These are phyloP conservation scores for Botia almorhae DNA, from an alignment of 2,797 vertebrate species.

Conservation along the genomic window DNA sequence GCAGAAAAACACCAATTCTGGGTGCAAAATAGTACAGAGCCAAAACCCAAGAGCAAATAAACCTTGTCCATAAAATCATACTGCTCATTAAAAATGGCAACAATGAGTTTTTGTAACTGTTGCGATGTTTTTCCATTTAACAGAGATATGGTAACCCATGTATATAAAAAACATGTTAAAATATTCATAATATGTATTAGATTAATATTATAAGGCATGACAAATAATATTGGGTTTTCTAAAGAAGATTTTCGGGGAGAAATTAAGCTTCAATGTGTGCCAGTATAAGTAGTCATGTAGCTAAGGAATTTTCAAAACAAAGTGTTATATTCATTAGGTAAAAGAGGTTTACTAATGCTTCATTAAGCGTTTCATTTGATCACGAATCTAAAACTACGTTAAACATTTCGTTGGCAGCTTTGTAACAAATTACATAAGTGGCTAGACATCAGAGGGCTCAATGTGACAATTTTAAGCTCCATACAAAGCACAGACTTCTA, in stretches of 20 bases:
- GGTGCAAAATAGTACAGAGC: neutral
- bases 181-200: too few species aligned
- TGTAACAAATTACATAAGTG: conserved; percentile 21
- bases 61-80: neutral
- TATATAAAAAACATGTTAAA: too few species aligned
- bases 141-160: too few species aligned
- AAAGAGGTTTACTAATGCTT: conserved; percentile 42
- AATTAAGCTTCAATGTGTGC: conserved; percentile 7
- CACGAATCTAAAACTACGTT: conserved; percentile 22
- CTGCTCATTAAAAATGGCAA: too few species aligned
- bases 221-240: neutral
- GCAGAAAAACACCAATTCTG: neutral
- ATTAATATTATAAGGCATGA: too few species aligned
- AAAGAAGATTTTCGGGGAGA: neutral
- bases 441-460: neutral
- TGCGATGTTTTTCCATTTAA: too few species aligned
- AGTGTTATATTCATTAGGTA: conserved; percentile 26
- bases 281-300: conserved; percentile 16
- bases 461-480: neutral
- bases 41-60: neutral
- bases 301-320: conserved; percentile 32
- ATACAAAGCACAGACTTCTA: conserved; percentile 3
- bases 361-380: conserved; percentile 31
- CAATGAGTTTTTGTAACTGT: too few species aligned
- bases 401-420: neutral